phyloP scores from a whole-genome alignment of 2,113 vertebrate species.

The Cavia porcellus region DNA sequence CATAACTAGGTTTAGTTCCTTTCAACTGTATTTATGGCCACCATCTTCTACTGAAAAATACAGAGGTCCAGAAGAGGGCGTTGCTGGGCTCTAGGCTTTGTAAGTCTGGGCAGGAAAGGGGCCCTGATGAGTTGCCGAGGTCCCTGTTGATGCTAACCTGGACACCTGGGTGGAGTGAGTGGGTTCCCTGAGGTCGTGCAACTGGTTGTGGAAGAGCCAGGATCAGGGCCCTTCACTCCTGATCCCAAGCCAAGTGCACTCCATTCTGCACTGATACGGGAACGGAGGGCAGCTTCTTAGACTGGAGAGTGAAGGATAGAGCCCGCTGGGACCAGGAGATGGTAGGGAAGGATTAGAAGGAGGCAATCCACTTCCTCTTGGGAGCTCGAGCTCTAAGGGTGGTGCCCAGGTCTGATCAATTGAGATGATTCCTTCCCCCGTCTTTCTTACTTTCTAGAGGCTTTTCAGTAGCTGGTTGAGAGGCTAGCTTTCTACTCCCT shows the following conservation, averaged over 20 bases:
- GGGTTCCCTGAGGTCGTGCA: background rate
- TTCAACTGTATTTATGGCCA: background rate
- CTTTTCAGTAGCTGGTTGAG: background rate
- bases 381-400: background rate
- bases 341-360: background rate
- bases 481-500: background rate
- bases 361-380: background rate
- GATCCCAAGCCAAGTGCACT: background rate
- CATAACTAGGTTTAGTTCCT: background rate
- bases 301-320: background rate
- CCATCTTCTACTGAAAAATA: background rate
- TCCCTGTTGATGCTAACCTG: background rate
- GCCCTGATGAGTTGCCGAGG: background rate
- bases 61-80: background rate
- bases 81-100: background rate
- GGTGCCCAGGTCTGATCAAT: background rate
- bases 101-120: background rate
- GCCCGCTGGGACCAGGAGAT: background rate
- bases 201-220: background rate
- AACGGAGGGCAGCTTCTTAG: background rate
- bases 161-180: background rate
- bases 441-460: background rate
- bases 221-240: background rate
- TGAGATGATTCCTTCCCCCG: background rate
- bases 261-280: accelerated